Base-by-base conservation (phyloP, 2,797 vertebrate genomes). In the Lutjanus argentimaculatus region DNA sequence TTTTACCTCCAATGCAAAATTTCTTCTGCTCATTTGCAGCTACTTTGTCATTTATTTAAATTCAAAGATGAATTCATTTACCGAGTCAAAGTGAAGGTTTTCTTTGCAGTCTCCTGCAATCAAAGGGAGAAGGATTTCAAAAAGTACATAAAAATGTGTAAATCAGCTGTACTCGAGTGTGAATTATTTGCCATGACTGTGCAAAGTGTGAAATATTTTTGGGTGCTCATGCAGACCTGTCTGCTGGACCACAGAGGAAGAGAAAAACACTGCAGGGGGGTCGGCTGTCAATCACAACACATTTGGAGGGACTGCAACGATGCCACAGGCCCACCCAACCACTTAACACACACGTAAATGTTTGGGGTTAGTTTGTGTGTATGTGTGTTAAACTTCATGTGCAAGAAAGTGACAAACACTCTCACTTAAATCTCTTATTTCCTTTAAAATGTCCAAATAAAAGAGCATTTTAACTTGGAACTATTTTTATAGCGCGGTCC, bases 251-350 rank as follows among this genome's bases (percentile, higher is more conserved):
- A 68, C 77, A 80, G 79, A 62, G 56, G 57, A 64, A 73, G 51
- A 80, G 25, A 8, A 72, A 46, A 79, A 57, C 72, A 45, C 42
- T 14, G 46, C 43, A 7, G 21, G 42, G 16, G 59, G 8, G 22
- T 40, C 46, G 17, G 70, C 84, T 81, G 83, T 86, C 88, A 88
- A 68, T 88, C 74, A 65, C 61, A 40, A 30, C 13, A 17, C 46
- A 4, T 86, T 80, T 79, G 48, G 79, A 82, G 63, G 61, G 56
- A 57, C 15, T 36, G 40, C 64, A 74, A 74, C 19, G 63, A 70
- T 56, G 67, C 49, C 49, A 46, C 45, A 9, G 58, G 87, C 74
- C 87, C 87, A 89, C 84, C 84, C 86, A 89, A 13, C 42, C 43
- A 45, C 42, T 85, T 75, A 19, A 80, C 71, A 75, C 70, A 68